A percentile compares a stretch with the other conserved stretches of the same genome.
These are phyloP conservation scores for Parapsyche elsis DNA, from an alignment of 1,140 invertebrate species.

Conservation along the genomic window DNA sequence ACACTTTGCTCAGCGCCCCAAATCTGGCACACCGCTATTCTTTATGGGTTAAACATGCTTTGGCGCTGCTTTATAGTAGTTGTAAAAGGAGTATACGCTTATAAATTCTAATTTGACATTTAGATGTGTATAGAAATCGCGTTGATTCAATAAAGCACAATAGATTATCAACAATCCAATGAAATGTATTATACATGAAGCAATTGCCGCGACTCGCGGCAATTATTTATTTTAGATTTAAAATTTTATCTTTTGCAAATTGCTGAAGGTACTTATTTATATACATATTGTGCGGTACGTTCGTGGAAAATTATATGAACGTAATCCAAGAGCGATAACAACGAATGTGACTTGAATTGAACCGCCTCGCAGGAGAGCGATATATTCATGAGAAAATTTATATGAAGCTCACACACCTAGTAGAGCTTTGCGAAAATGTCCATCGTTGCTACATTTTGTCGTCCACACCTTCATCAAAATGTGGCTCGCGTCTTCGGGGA, in stretches of 20 bases:
- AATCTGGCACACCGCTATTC: conserved; percentile 30
- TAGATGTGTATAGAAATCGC: conserved; percentile 15
- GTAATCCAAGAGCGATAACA: not conserved
- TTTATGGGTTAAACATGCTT: not conserved
- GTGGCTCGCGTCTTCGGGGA: conserved; percentile 12
- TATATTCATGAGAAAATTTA: conserved; percentile 30
- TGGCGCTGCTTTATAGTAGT: not conserved
- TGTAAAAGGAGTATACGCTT: not conserved
- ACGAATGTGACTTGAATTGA: conserved; percentile 24
- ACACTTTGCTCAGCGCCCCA: conserved; percentile 11
- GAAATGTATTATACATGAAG: too few relatives aligned
- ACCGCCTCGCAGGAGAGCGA: not conserved
- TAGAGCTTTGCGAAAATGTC: conserved; percentile 9
- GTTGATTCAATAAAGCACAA: not conserved
- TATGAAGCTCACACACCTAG: not conserved
- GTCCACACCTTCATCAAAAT: conserved; percentile 29
- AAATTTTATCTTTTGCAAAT: too few relatives aligned
- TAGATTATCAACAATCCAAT: too few relatives aligned
- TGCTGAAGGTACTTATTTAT: too few relatives aligned
- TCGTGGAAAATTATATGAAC: too few relatives aligned
- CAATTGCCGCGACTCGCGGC: too few relatives aligned
- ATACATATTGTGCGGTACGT: too few relatives aligned
- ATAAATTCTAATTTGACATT: conserved; percentile 27
- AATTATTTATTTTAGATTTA: too few relatives aligned
- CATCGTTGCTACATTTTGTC: conserved; percentile 17